A percentile compares a stretch with the other conserved stretches of the same genome.
These are phyloP conservation scores for Indri indri DNA, from an alignment of 2,113 vertebrate genomes.

Conservation along the genomic window DNA sequence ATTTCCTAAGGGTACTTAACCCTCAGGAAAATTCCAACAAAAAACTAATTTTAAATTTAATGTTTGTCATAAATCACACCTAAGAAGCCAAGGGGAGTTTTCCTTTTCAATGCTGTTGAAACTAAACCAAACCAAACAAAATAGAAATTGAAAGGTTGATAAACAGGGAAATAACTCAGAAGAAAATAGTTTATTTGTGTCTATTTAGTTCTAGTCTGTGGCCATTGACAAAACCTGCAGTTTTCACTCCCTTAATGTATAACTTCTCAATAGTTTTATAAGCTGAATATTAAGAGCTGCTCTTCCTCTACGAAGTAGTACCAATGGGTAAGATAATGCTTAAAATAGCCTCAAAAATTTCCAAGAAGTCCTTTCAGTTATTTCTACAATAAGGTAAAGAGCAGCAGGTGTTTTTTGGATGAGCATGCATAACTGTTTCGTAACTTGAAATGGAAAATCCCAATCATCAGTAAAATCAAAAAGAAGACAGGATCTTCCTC, in stretches of 20 bases:
- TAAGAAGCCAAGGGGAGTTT: slow-evolving; percentile 4
- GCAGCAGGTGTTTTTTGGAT: slow-evolving; percentile 54
- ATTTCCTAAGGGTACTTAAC: slow-evolving; percentile 46
- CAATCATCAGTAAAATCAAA: slow-evolving; percentile 77
- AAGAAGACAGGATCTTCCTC: slow-evolving; percentile 69
- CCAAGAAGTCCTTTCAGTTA: background rate
- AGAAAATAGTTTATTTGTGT: slow-evolving; percentile 13
- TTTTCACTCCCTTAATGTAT: background rate
- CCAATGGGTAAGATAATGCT: background rate
- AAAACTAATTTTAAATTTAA: slow-evolving; percentile 54
- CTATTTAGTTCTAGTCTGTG: background rate
- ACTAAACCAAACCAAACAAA: background rate
- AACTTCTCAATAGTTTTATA: background rate
- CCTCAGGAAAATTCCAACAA: slow-evolving; percentile 38
- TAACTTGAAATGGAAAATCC: slow-evolving; percentile 74
- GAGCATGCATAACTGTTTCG: slow-evolving; percentile 67
- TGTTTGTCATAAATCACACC: slow-evolving; percentile 64
- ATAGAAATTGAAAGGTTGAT: slow-evolving; percentile 19
- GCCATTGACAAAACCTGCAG: background rate
- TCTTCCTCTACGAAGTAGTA: background rate
- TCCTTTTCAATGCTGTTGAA: background rate
- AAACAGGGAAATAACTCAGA: background rate
- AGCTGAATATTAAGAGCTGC: background rate
- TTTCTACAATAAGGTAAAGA: slow-evolving; percentile 70
- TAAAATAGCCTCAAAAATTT: background rate